These are phyloP conservation scores for Danio tinwini DNA, from an alignment of 2,797 vertebrate species.

Conservation along the genomic window DNA sequence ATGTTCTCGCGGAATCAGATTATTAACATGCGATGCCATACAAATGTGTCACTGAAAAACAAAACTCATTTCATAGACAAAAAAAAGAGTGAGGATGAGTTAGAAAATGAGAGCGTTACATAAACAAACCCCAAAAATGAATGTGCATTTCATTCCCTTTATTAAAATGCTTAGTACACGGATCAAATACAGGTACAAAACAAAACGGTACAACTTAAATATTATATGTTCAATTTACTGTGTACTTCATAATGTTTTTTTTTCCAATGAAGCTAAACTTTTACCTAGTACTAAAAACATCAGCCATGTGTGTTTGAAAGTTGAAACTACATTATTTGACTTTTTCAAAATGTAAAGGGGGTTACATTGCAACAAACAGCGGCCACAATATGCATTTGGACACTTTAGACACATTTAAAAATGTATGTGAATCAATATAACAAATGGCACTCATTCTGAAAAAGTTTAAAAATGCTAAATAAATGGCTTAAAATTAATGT, in stretches of 20 bases:
- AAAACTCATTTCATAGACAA: not conserved
- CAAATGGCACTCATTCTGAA: not conserved
- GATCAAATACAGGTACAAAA: slow-evolving; percentile 56
- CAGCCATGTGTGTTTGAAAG: slow-evolving; percentile 52
- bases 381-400: not conserved
- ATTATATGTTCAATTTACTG: slow-evolving; percentile 53
- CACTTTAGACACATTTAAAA: not conserved
- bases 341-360: slow-evolving; percentile 52
- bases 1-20: not conserved
- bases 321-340: slow-evolving; percentile 52
- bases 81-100: slow-evolving; percentile 1
- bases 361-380: not conserved
- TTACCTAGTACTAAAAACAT: slow-evolving; percentile 54
- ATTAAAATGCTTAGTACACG: slow-evolving; percentile 65
- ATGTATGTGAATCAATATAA: not conserved
- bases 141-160: slow-evolving; percentile 60
- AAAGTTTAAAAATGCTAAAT: not conserved
- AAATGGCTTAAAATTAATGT: not conserved
- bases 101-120: slow-evolving; percentile 32
- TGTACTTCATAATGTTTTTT: slow-evolving; percentile 53
- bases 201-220: slow-evolving; percentile 56
- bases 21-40: not conserved
- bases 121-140: slow-evolving; percentile 26
- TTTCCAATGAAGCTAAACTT: slow-evolving; percentile 54
- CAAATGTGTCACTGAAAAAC: not conserved